Base-by-base conservation (phyloP, 30 jellyfish, hydroid and myxozoan species). In the Phacellophora camtschatica region DNA sequence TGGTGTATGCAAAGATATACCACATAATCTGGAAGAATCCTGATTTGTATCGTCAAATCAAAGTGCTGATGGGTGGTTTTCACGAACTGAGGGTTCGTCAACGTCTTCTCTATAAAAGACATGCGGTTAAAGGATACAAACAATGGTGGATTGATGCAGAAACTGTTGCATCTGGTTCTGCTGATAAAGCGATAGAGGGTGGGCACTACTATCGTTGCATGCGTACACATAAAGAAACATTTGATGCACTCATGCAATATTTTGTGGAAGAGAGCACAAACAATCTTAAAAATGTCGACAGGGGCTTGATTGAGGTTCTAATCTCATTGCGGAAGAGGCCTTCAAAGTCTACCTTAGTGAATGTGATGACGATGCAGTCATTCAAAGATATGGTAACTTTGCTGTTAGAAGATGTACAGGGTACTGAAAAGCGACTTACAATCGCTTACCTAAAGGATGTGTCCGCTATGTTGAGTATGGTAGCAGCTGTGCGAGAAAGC, bases 1-100 rank as follows among this genome's bases (percentile, higher is more conserved):
- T 66, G 84, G 89, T 77, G 6, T 77, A 77, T 35, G 87, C 86
- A 23, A 77, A 77, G 29, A 22, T 77, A n/a, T 77, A 87, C 31
- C 53, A 74, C 27, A 50, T 74, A 9, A 18, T 74, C 30, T 57
- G 88, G 79, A 69, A 69, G 39, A 69, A 69, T 24, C 10, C n/a
- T 7, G 37, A 36, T 7, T 15, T 64, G 20, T 69, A 69, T 45
- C 24, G 27, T 3, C 61, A 42, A 32, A 6, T 62, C 5, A 77
- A 25, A 2, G 12, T 77, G 18, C 66, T 37, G 6, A 77, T 77
- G 89, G 89, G 89, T 36, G 89, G 89, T 22, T 77, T 77, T 77
- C 75, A 63, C 35, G 87, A 77, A 63, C 79, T 73, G 77, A 77
- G 85, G 7, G 89, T 77, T 5, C 37, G 53, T 22, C 89, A 77